These are phyloP conservation scores for Hololepta plana DNA, from an alignment of 2,888 invertebrate genomes.

Conservation along the genomic window DNA sequence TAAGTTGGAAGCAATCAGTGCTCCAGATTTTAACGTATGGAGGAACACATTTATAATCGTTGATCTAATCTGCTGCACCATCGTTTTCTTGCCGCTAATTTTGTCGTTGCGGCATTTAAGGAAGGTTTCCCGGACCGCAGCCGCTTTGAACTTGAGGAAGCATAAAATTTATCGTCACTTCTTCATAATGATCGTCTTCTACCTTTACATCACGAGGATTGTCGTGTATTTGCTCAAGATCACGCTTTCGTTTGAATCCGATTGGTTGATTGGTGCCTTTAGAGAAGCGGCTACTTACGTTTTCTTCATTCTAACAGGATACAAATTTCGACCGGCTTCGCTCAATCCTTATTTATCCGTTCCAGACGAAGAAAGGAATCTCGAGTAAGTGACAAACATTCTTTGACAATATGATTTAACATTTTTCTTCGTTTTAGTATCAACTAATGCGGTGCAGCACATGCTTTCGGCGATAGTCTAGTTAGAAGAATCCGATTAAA, in stretches of 20 bases:
- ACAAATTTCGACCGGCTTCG: slow-evolving; percentile 87
- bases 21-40: slow-evolving; percentile 80
- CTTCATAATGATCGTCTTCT: slow-evolving; percentile 94
- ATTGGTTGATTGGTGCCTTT: slow-evolving; percentile 93
- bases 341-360: slow-evolving; percentile 90
- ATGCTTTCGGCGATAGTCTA: slow-evolving; percentile 46
- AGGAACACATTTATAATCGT: slow-evolving; percentile 81
- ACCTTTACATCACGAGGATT: slow-evolving; percentile 94
- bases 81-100: slow-evolving; percentile 91
- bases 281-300: slow-evolving; percentile 87
- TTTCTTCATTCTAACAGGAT: slow-evolving; percentile 90
- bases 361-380: slow-evolving; percentile 41
- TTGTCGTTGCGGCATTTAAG: slow-evolving; percentile 91
- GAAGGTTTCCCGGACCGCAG: slow-evolving; percentile 90
- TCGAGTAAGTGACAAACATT: too few species aligned
- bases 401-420: background rate
- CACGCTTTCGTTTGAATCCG: slow-evolving; percentile 92
- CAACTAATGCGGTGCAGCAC: slow-evolving; percentile 50
- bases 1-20: slow-evolving; percentile 86
- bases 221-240: slow-evolving; percentile 86
- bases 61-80: slow-evolving; percentile 89
- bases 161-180: slow-evolving; percentile 90
- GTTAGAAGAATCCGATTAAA: too few species aligned
- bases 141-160: slow-evolving; percentile 84
- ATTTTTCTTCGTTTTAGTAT: slow-evolving; percentile 29